Evolutionary conservation across 2,888 invertebrate genomes (phyloP), one percentile per base, ranked within the genome.

Genomic region (Mycalesis mineus): DNA sequence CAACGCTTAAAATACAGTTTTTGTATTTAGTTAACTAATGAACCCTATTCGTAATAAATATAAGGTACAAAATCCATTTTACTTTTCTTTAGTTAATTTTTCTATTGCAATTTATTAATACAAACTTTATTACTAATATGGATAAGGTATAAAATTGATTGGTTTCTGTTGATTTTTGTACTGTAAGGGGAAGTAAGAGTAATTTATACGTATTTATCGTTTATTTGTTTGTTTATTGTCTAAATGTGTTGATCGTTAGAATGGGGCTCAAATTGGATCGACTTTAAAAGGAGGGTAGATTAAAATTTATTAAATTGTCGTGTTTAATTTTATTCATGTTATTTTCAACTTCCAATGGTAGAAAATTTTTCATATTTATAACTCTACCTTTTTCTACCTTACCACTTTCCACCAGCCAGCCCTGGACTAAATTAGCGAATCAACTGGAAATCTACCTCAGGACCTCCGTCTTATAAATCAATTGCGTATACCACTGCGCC

Each of bases 181-280:
- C 28, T 17, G 15, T 41, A 15, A 37, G 58, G 56, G 40, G 28
- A 48, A 40, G 33, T n/a, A 36, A 39, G 22, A 41, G 51, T 36
- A 47, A 59, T 59, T 59, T 48, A 52, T 59, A 57, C 47, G 48
- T 58, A 58, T 56, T 61, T 58, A 52, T 58, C 58, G 58, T 59
- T 44, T 56, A 58, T 61, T 61, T 58, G 52, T 58, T 61, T 61
- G 61, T 61, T 58, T 58, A 36, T 52, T 33, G 33, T 40, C 47
- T 61, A 55, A 50, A 61, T 44, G 51, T 61, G 55, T 56, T 60
- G 52, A 57, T 57, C 48, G 33, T 52, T 49, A 7, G 37, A 28
- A 49, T 49, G 49, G 39, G 49, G 49, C 9, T 37, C 28, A 22
- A 49, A 49, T 39, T 22, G 17, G 28, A 47, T 17, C 40, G 40